Base-by-base conservation (phyloP, 2,797 vertebrate genomes). In the Vespertilio murinus region DNA sequence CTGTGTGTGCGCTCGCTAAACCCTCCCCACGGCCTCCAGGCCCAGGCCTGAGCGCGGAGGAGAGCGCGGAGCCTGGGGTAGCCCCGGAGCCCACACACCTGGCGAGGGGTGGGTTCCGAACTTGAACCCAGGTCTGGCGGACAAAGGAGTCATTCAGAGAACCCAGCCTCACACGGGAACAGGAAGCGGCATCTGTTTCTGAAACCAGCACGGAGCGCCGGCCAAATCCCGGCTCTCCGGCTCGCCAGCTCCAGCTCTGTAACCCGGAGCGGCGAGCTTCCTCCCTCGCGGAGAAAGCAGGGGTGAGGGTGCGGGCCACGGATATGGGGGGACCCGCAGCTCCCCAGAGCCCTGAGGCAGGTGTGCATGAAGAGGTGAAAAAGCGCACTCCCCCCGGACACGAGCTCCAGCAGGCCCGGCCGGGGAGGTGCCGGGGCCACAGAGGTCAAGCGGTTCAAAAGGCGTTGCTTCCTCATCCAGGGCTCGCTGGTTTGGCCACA, bases 391-490 rank as follows among this genome's bases (percentile, higher is more conserved):
- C 90, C 90, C 56, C 49, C n/a, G 38, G 78, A 86, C 49, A 69
- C 80, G 1, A 79, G 40, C 28, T 52, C 65, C 23, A 42, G 40
- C 40, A 42, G 33, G 56, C 38, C 80, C 92, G 92, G 54, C 22
- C 54, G 81, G 0, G 71, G 70, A 95, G 95, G 80, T 6, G 69
- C 65, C 2, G 86, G 16, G 86, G 16, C 88, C 64, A 94, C 93
- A 73, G 88, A 95, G 47, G 40, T 59, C 45, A 42, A 88, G 77
- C 45, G 8, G 78, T 86, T 71, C 92, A 75, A 88, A 87, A 93
- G 54, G 33, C 87, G 52, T 97, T n/a, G n/a, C n/a, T 94, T 89
- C 94, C 93, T 54, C 78, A 95, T 93, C 88, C 77, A 80, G 91
- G 64, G 88, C 74, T 59, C 84, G n/a, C 40, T 30, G 94, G 87